Evolutionary conservation across 2,888 invertebrate genomes (phyloP).

Genomic region (Diarsia dahlii): DNA sequence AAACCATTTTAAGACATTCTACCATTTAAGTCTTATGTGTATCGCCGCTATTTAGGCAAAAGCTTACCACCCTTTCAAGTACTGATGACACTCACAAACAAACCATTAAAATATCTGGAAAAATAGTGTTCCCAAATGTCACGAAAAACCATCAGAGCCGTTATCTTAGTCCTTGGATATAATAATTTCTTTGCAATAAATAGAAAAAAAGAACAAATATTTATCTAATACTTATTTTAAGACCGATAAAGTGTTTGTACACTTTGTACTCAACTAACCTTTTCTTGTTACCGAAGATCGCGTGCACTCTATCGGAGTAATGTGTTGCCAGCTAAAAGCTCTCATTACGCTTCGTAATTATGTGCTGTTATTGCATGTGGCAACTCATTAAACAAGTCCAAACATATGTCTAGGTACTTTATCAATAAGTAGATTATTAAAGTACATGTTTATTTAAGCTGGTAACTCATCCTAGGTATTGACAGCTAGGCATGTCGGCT

Average conservation of each 20-base stretch:
- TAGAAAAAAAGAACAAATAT: too few relatives aligned
- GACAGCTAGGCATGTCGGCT: not conserved
- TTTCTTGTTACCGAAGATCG: slow-evolving; percentile 50
- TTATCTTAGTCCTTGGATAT: not conserved
- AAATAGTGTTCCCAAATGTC: not conserved
- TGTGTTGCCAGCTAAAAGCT: slow-evolving; percentile 61
- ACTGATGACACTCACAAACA: not conserved
- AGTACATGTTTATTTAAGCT: slow-evolving; percentile 21
- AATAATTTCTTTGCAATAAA: not conserved
- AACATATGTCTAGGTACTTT: slow-evolving; percentile 40
- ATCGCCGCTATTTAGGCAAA: not conserved
- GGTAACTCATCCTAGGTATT: slow-evolving; percentile 22
- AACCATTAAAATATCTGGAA: not conserved
- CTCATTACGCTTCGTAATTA: slow-evolving; percentile 66
- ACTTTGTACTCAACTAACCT: slow-evolving; percentile 37
- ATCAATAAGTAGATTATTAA: slow-evolving; percentile 31
- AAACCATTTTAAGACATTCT: too few relatives aligned
- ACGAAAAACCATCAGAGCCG: not conserved
- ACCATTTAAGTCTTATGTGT: not conserved
- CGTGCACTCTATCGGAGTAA: slow-evolving; percentile 57
- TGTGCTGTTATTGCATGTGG: slow-evolving; percentile 58
- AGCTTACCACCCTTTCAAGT: not conserved
- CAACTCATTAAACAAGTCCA: slow-evolving; percentile 50
- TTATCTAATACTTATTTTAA: not conserved
- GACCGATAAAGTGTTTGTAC: not conserved